Evolutionary conservation across 2,888 invertebrate species (phyloP).

Genomic region (Drosophila falleni): DNA sequence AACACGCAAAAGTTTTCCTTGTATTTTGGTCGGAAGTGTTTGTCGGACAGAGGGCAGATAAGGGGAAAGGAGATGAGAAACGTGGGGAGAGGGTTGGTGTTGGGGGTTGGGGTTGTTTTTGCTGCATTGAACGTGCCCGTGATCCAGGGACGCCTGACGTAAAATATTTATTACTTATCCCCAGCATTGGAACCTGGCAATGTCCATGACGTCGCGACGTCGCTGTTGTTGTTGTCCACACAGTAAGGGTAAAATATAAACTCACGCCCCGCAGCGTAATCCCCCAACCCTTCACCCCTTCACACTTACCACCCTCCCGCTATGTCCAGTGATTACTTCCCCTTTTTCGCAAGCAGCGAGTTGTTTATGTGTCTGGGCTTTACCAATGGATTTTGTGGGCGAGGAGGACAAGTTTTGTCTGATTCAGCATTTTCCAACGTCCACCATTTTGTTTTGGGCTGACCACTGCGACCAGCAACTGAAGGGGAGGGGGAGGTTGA

Average conservation of each 20-base stretch:
- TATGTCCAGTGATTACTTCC: slow-evolving; percentile 53
- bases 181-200: slow-evolving; percentile 28
- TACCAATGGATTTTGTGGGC: slow-evolving; percentile 1
- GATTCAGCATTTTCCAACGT: slow-evolving; percentile 54
- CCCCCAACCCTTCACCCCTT: not conserved
- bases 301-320: not conserved
- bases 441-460: slow-evolving; percentile 60
- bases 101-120: not conserved
- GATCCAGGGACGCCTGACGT: slow-evolving; percentile 62
- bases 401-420: slow-evolving; percentile 14
- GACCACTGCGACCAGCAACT: slow-evolving; percentile 42
- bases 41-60: not conserved
- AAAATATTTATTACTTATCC: slow-evolving; percentile 79
- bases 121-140: slow-evolving; percentile 44
- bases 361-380: slow-evolving; percentile 74
- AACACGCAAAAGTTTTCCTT: slow-evolving; percentile 52
- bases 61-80: not conserved
- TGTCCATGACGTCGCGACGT: slow-evolving; percentile 45
- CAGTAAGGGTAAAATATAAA: slow-evolving; percentile 70
- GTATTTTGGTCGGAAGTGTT: slow-evolving; percentile 41
- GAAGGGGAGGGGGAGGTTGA: not conserved
- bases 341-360: slow-evolving; percentile 36
- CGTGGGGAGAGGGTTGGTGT: not conserved
- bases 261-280: slow-evolving; percentile 13
- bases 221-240: slow-evolving; percentile 30